Evolutionary conservation across 23 tunicate species (phyloP).

Genomic region (Halocynthia roretzi): DNA sequence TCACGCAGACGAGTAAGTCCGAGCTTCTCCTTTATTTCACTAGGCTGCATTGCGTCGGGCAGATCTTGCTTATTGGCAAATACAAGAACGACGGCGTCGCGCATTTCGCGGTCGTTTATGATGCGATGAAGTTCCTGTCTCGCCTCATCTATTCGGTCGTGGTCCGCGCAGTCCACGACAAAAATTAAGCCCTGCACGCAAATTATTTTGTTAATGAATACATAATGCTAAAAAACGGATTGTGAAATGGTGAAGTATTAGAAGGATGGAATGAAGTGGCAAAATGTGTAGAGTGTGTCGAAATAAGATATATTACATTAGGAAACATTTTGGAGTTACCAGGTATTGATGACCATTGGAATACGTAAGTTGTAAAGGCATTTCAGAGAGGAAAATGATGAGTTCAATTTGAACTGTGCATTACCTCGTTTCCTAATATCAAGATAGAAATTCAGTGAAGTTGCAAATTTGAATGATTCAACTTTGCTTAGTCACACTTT

Average conservation of each 20-base stretch:
- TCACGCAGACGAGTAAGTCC: constrained; percentile 52
- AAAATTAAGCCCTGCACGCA: constrained; percentile 68
- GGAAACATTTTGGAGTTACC: too few species aligned
- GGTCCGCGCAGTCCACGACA: constrained; percentile 95
- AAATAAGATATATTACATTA: too few species aligned
- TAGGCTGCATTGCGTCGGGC: constrained; percentile 78
- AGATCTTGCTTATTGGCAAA: constrained; percentile 98
- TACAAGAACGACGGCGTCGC: constrained; percentile 77
- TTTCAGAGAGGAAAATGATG: too few species aligned
- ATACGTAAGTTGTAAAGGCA: too few species aligned
- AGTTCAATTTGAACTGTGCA: too few species aligned
- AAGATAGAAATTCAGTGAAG: too few species aligned
- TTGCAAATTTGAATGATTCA: too few species aligned
- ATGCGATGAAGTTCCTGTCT: constrained; percentile 73
- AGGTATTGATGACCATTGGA: too few species aligned
- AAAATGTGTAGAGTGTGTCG: too few species aligned
- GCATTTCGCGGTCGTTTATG: constrained; percentile 90
- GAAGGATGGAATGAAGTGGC: neutral
- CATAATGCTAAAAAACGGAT: neutral
- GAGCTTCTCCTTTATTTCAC: constrained; percentile 51
- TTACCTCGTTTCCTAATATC: too few species aligned
- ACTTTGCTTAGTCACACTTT: too few species aligned
- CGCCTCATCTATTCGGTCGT: constrained; percentile 91
- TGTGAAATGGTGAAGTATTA: neutral
- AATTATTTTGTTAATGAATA: neutral